Percentiles rank a stretch among this genome's conserved stretches.
Conservation (phyloP, 2,797 vertebrate genomes). For the Poeciliopsis paucimaculata region DNA sequence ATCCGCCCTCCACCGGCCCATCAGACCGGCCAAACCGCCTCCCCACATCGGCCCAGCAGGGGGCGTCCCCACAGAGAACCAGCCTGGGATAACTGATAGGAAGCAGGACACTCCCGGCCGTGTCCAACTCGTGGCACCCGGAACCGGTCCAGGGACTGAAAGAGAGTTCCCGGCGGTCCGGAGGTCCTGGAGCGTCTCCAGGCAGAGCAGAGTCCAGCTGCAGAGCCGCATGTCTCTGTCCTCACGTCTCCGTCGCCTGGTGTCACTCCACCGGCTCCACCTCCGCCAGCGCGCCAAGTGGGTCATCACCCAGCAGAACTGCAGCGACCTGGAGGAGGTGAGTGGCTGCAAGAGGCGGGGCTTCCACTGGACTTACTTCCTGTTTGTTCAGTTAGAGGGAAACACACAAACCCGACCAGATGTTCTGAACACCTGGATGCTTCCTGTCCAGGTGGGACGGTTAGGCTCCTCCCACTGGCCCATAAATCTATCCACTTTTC, state of each 20-base stretch:
- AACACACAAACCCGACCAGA: not conserved
- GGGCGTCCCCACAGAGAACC: not conserved
- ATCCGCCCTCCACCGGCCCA: slow-evolving; percentile 64
- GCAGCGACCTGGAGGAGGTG: slow-evolving; percentile 83
- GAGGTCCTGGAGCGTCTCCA: slow-evolving; percentile 88
- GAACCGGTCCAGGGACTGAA: not conserved
- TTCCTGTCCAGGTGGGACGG: too few relatives aligned
- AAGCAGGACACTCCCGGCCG: fast-evolving
- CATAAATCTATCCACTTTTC: too few relatives aligned
- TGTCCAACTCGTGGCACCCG: not conserved
- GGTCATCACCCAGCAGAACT: slow-evolving; percentile 83
- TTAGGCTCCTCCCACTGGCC: too few relatives aligned
- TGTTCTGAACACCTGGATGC: too few relatives aligned
- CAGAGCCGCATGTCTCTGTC: slow-evolving; percentile 76
- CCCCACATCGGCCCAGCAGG: slow-evolving; percentile 78
- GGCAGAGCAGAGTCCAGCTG: slow-evolving; percentile 48
- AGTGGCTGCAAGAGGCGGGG: not conserved
- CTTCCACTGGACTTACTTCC: too few relatives aligned
- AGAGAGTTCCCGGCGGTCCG: slow-evolving; percentile 26
- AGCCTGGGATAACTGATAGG: not conserved
- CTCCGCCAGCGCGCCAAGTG: slow-evolving; percentile 87
- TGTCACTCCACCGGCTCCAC: slow-evolving; percentile 84
- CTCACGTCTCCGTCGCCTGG: slow-evolving; percentile 72
- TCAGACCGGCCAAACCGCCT: slow-evolving; percentile 85
- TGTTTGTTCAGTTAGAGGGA: not conserved